These are phyloP conservation scores for Butorides virescens DNA, from an alignment of 2,113 vertebrate genomes.

Conservation along the genomic window DNA sequence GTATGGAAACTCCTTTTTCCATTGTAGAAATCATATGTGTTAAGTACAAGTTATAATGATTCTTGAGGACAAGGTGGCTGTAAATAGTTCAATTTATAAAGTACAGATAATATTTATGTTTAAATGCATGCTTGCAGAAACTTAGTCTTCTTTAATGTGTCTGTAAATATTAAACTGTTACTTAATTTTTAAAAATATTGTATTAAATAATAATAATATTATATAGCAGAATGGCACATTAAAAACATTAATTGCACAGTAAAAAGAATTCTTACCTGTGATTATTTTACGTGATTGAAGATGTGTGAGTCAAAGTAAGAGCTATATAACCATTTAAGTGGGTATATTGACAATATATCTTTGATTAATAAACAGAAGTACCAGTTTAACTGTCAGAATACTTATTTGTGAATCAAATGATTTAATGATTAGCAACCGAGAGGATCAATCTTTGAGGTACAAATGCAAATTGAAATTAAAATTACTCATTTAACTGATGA, in stretches of 20 bases:
- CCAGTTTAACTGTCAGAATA: background rate
- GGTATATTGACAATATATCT: background rate
- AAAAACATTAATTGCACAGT: background rate
- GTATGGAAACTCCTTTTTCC: background rate
- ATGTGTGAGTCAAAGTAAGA: background rate
- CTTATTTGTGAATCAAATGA: background rate
- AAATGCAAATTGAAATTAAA: background rate
- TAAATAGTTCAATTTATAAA: background rate
- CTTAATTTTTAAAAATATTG: background rate
- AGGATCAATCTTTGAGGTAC: background rate
- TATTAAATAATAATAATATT: background rate
- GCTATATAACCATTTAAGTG: background rate
- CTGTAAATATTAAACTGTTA: background rate
- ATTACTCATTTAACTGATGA: background rate
- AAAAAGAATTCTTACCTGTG: background rate
- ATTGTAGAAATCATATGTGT: background rate
- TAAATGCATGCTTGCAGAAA: background rate
- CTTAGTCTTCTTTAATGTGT: background rate
- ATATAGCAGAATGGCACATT: background rate
- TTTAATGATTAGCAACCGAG: background rate
- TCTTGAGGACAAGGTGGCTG: background rate
- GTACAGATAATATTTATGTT: background rate
- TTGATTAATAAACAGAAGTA: background rate
- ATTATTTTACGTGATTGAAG: background rate
- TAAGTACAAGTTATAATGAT: background rate